Evolutionary conservation across 2,113 vertebrate genomes (phyloP).

Genomic region (Festucalex cinctus): DNA sequence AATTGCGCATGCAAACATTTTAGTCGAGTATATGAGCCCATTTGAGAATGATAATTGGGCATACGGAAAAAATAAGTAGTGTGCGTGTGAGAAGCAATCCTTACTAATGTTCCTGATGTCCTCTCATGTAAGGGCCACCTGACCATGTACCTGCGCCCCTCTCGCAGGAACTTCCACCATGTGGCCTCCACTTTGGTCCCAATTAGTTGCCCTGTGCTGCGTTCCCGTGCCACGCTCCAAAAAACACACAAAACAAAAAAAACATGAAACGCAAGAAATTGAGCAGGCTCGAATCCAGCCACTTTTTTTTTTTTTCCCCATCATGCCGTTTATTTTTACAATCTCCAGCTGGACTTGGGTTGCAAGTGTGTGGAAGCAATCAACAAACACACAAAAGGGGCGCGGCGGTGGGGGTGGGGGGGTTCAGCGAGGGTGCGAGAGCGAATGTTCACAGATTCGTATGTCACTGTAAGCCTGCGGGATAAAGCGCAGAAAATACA

Average conservation of each 20-base stretch:
- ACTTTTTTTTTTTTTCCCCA: constrained; percentile 32
- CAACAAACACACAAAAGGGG: constrained; percentile 35
- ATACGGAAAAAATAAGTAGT: no score
- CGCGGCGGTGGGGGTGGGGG: neutral
- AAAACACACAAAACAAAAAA: constrained; percentile 40
- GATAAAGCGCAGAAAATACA: constrained; percentile 38
- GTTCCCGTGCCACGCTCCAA: neutral
- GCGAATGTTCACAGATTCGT: constrained; percentile 46
- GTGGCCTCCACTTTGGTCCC: constrained; percentile 29
- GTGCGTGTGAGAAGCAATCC: no score
- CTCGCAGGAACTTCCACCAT: constrained; percentile 60
- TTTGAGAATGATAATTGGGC: no score
- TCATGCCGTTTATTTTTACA: constrained; percentile 71
- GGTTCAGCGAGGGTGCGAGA: constrained; percentile 1
- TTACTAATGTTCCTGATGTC: no score
- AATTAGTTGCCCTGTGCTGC: constrained; percentile 46
- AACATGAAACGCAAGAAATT: constrained; percentile 64
- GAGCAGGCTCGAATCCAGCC: constrained; percentile 63
- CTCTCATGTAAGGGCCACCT: no score
- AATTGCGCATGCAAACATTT: no score
- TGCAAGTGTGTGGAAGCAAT: constrained; percentile 61
- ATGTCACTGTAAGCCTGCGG: constrained; percentile 37
- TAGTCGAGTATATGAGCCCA: no score
- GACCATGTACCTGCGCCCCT: neutral
- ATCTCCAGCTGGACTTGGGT: constrained; percentile 66